Evolutionary conservation across 2,113 vertebrate species (phyloP), one percentile per base, ranked within the genome.

Genomic region (Abramis brama): DNA sequence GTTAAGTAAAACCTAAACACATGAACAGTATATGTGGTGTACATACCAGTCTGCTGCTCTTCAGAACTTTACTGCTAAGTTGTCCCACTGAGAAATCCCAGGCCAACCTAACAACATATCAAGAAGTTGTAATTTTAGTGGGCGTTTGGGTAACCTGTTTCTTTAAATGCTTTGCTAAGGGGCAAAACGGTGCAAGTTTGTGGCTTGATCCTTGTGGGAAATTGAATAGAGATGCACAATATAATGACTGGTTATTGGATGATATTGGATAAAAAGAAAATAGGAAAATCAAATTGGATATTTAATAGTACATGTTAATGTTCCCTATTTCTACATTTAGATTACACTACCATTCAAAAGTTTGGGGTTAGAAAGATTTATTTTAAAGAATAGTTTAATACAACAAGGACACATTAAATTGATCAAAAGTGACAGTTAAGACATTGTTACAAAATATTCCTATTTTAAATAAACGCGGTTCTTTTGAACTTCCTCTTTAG

Each of bases 31-130:
- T 57, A 9, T 55, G 8, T 55, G 9, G 17, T 77, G 50, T 33
- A 33, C 97, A 94, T 90, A 99, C 98, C 96, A 97, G 88, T 76
- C 96, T 95, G 91, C 97, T 97, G 94, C 97, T 99, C 93, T 97
- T 96, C 8, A 99, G 94, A 60, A 99, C 94, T 95, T 99, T 99
- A 94, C 98, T 99, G 92, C 95, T 98, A 60, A 98, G 91, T 91
- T 98, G 97, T 19, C 95, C 94, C 57, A 98, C 93, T 79, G 94
- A 97, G 89, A 97, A 93, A 88, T 97, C 94, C 52, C 96, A 97
- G 0, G 91, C 94, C 87, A 98, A 89, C 90, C 98, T 98, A 81
- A 10, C 80, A 91, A 70, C n/a, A 52, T 19, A 59, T n/a, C 36
- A 73, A 23, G 1, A 71, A 70, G 33, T 2, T 71, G 68, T 23